phyloP scores from a whole-genome alignment of 1,140 invertebrate species.

The Brachionus plicatilis region DNA sequence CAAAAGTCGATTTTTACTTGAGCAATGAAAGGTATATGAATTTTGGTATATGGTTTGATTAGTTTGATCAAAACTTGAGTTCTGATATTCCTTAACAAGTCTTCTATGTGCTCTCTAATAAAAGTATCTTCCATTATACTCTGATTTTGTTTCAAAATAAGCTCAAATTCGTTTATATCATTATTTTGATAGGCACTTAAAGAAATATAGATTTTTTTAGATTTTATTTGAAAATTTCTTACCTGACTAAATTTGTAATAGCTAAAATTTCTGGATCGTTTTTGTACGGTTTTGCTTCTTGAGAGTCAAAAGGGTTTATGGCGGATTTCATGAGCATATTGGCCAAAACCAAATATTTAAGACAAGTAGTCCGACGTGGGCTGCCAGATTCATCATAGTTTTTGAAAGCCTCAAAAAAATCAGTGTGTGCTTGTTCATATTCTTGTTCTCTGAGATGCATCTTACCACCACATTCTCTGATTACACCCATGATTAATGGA shows the following conservation, averaged over 20 bases:
- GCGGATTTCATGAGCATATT: constrained; percentile 99
- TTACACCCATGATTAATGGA: constrained; percentile 88
- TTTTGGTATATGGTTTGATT: constrained; percentile 94
- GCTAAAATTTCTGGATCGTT: constrained; percentile 98
- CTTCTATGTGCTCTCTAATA: constrained; percentile 97
- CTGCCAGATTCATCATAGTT: constrained; percentile 99
- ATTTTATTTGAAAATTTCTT: background rate
- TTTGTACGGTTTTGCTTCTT: constrained; percentile 99
- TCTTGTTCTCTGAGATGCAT: constrained; percentile 98
- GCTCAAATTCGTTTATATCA: constrained; percentile 97
- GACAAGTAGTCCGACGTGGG: constrained; percentile 86
- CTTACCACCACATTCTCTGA: constrained; percentile 88
- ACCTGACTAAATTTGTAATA: constrained; percentile 95
- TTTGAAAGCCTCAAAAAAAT: constrained; percentile 99
- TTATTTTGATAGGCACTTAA: constrained; percentile 88
- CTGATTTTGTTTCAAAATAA: constrained; percentile 76
- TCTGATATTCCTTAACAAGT: constrained; percentile 88
- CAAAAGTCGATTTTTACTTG: constrained; percentile 57
- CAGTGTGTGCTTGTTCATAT: constrained; percentile 97
- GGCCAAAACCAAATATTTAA: constrained; percentile 96
- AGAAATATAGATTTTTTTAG: background rate
- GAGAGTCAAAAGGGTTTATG: constrained; percentile 99
- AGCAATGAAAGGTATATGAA: constrained; percentile 95
- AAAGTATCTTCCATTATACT: constrained; percentile 97
- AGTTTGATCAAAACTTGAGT: constrained; percentile 95